Conservation (phyloP, 2,888 invertebrate genomes). For the Hecatera dysodea region DNA sequence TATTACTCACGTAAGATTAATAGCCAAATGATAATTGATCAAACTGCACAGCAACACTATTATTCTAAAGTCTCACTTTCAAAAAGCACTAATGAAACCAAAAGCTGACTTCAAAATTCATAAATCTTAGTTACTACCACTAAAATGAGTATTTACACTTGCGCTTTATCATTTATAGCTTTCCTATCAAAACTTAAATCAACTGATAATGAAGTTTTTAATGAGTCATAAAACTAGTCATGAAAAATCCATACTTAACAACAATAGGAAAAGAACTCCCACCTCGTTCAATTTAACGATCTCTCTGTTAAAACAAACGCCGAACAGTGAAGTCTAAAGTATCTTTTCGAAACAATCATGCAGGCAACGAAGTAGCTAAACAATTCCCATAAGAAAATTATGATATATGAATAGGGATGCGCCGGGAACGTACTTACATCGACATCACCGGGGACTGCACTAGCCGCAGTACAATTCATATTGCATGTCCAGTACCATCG, state of each 20-base stretch:
- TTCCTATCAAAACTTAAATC: slow-evolving; percentile 17
- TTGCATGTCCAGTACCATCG: slow-evolving; percentile 85
- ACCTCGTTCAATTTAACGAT: slow-evolving; percentile 43
- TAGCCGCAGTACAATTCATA: slow-evolving; percentile 83
- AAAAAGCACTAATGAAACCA: background rate
- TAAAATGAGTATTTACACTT: background rate
- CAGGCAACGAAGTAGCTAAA: slow-evolving; percentile 58
- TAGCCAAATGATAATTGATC: background rate
- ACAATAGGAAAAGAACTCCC: slow-evolving; percentile 39
- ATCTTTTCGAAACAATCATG: slow-evolving; percentile 50
- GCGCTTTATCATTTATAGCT: background rate
- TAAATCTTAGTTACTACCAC: background rate
- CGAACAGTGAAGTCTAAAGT: slow-evolving; percentile 31
- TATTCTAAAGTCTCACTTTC: slow-evolving; percentile 5
- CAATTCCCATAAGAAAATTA: slow-evolving; percentile 67
- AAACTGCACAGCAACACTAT: background rate
- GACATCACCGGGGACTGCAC: slow-evolving; percentile 70
- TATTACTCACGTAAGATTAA: slow-evolving; percentile 14
- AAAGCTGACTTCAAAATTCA: background rate
- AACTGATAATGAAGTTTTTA: slow-evolving; percentile 27
- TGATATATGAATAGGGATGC: slow-evolving; percentile 67
- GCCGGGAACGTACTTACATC: slow-evolving; percentile 57
- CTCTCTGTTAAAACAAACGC: slow-evolving; percentile 15
- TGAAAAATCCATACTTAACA: slow-evolving; percentile 20
- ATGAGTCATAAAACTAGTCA: slow-evolving; percentile 34